Percentiles rank a stretch among this genome's conserved stretches.
These are phyloP conservation scores for Anguilla marmorata DNA, from an alignment of 2,797 vertebrate genomes.

Conservation along the genomic window DNA sequence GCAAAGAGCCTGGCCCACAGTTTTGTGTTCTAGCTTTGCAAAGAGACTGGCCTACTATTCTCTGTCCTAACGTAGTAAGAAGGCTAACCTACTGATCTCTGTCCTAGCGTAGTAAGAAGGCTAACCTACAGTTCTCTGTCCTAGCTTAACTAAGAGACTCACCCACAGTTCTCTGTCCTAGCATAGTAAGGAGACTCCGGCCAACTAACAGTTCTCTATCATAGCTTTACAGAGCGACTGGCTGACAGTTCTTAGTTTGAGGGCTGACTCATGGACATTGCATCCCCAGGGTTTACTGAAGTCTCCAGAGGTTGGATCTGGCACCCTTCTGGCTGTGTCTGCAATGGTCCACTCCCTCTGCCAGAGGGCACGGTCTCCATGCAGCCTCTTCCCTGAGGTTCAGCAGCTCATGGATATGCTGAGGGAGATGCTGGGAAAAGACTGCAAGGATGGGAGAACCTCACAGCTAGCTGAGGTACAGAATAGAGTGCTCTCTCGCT, in stretches of 20 bases:
- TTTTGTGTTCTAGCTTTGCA: background rate
- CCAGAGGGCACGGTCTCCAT: slow-evolving; percentile 58
- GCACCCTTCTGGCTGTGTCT: slow-evolving; percentile 72
- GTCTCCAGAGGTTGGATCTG: slow-evolving; percentile 59
- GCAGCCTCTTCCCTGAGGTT: slow-evolving; percentile 67
- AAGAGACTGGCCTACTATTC: background rate
- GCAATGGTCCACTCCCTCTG: slow-evolving; percentile 78
- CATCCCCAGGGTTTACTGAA: slow-evolving; percentile 72
- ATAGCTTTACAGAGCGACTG: no score
- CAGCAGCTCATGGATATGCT: slow-evolving; percentile 69
- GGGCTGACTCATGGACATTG: background rate
- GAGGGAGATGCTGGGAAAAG: slow-evolving; percentile 61
- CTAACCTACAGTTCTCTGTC: no score
- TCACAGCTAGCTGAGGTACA: slow-evolving; percentile 56
- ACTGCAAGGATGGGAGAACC: slow-evolving; percentile 57
- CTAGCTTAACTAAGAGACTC: no score
- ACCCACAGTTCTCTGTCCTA: no score
- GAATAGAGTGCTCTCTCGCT: background rate
- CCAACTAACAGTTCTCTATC: no score
- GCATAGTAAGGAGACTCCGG: no score
- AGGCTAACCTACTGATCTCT: background rate
- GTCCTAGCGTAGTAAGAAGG: no score
- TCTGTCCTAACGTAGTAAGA: no score
- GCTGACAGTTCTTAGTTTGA: no score
- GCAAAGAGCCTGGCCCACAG: background rate